A percentile compares a stretch with the other conserved stretches of the same genome.
Evolutionary conservation across 2,888 invertebrate species (phyloP).

Genomic region (Sceliomorpha sp.): DNA sequence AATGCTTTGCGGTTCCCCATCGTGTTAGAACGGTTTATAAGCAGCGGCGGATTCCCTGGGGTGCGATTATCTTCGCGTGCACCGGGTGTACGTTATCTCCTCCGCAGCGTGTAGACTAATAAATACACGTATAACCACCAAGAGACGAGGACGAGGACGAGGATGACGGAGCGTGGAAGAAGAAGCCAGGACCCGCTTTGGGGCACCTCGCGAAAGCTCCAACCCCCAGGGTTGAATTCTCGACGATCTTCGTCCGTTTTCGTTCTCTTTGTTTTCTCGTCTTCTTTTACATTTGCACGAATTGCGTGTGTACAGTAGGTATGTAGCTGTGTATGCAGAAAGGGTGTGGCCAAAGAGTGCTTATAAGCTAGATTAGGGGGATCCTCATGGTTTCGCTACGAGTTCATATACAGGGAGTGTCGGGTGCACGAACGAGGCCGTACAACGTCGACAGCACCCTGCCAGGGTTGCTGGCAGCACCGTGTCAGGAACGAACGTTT

Average conservation of each 20-base stretch:
- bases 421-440: slow-evolving; percentile 39
- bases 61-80: slow-evolving; percentile 77
- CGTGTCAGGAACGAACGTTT: slow-evolving; percentile 17
- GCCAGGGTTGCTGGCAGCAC: no score
- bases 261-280: slow-evolving; percentile 38
- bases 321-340: slow-evolving; percentile 59
- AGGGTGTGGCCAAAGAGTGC: slow-evolving; percentile 73
- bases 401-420: slow-evolving; percentile 45
- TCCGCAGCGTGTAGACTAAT: slow-evolving; percentile 63
- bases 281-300: slow-evolving; percentile 19
- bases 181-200: slow-evolving; percentile 11
- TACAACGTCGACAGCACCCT: slow-evolving; percentile 29
- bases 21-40: slow-evolving; percentile 75
- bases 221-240: slow-evolving; percentile 40
- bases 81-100: slow-evolving; percentile 76
- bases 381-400: slow-evolving; percentile 58
- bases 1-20: slow-evolving; percentile 77
- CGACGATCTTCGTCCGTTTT: slow-evolving; percentile 30
- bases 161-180: background rate
- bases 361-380: slow-evolving; percentile 75
- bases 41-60: slow-evolving; percentile 69
- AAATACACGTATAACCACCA: slow-evolving; percentile 66
- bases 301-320: slow-evolving; percentile 22
- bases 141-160: slow-evolving; percentile 4
- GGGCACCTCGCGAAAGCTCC: slow-evolving; percentile 44